Conservation (phyloP, 2,113 vertebrate species). For the Ciconia boyciana region DNA sequence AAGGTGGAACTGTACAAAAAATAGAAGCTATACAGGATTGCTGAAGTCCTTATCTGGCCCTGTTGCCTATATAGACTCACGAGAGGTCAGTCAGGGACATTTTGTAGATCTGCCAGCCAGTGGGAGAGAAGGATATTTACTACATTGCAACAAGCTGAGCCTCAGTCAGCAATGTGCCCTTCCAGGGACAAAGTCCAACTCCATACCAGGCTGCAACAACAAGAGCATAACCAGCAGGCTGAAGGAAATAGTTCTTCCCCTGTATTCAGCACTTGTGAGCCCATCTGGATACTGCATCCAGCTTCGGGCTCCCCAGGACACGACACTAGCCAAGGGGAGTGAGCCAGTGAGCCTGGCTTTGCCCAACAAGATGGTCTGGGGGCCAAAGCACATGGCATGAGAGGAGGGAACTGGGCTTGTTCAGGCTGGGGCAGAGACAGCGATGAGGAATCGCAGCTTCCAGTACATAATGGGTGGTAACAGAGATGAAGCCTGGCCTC, state of each 20-base stretch:
- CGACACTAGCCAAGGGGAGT: accelerated
- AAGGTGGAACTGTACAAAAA: neutral
- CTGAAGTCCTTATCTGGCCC: neutral
- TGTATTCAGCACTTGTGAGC: neutral
- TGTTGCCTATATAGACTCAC: neutral
- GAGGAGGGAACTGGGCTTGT: neutral
- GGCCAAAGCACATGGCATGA: neutral
- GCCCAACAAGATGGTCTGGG: neutral
- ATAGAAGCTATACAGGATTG: neutral
- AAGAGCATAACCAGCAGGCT: neutral
- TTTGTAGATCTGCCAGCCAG: neutral
- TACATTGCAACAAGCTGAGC: neutral
- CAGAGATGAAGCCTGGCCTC: neutral
- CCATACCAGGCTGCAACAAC: neutral
- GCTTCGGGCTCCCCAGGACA: neutral
- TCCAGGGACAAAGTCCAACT: neutral
- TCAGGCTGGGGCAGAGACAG: neutral
- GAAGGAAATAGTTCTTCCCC: neutral
- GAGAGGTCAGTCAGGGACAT: neutral
- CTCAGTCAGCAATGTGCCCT: neutral
- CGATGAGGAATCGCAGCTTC: accelerated
- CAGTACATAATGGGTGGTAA: neutral
- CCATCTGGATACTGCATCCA: neutral
- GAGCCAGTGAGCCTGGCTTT: neutral
- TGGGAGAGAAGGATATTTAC: neutral